Evolutionary conservation across 1,140 invertebrate species (phyloP).

Genomic region (Panulirus ornatus): DNA sequence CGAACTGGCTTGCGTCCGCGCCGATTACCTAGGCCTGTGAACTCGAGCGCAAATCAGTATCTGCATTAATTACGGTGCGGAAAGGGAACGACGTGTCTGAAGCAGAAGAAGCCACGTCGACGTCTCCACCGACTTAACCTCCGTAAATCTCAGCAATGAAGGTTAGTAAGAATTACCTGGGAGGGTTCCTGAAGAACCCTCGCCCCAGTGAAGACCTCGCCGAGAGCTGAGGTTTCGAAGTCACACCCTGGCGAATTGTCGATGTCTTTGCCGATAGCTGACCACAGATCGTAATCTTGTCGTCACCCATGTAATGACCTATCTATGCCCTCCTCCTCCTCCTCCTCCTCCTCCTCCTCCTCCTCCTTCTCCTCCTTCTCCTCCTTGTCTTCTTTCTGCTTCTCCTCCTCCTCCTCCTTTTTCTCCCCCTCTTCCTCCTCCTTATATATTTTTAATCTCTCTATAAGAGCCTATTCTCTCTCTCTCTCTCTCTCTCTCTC

Average conservation of each 20-base stretch:
- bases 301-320: neutral
- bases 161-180: no score
- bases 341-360: slow-evolving; percentile 4
- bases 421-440: neutral
- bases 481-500: neutral
- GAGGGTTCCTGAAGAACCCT: no score
- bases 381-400: neutral
- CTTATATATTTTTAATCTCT: neutral
- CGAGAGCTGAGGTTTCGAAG: neutral
- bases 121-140: neutral
- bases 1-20: neutral
- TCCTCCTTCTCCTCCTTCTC: neutral
- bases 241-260: no score
- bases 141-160: no score
- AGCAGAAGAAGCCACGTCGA: neutral
- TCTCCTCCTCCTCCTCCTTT: neutral
- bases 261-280: neutral
- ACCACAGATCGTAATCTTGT: neutral
- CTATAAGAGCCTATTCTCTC: neutral
- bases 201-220: neutral
- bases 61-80: slow-evolving; percentile 26
- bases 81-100: neutral
- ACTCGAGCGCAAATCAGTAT: neutral
- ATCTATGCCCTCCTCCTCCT: neutral
- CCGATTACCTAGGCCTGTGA: slow-evolving; percentile 12